Evolutionary conservation across 1,140 invertebrate species (phyloP), one percentile per base, ranked within the genome.

Genomic region (Colletes gigas): DNA sequence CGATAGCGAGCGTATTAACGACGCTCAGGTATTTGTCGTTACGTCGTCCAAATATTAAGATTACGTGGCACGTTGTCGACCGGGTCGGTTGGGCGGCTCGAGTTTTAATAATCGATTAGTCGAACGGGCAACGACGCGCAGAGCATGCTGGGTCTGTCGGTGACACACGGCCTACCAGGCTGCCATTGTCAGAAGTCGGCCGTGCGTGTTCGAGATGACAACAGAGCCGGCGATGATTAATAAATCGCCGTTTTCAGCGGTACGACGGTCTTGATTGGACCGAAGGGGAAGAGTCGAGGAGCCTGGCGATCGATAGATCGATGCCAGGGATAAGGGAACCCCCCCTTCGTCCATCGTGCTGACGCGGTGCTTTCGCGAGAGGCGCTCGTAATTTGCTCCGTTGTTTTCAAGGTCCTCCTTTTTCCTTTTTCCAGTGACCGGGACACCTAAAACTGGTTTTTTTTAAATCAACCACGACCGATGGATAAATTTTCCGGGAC

Each of bases 151-250:
- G 19, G 55, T 73, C 77, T 73, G 77, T 17, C 39, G 41, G 52
- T 79, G 77, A 79, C 77, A 79, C 77, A 73, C 66, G 65, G 57
- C 44, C 66, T 60, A 62, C 21, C 70, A 14, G 21, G 7, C 77
- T 55, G 77, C 77, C 65, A 79, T 79, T 79, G 77, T 79, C 77
- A 79, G 77, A 79, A 79, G 70, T 79, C 70, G 70, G 19, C 77
- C 77, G 69, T 79, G 77, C 77, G 52, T 79, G 77, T 79, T 79
- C 70, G 60, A 65, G 70, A 57, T 66, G 77, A 79, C 77, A 79
- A 19, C 62, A 19, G 10, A 21, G 55, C 54, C 17, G 17, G 10
- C 55, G 55, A 21, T 79, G 60, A 79, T 79, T 79, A 79, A 79
- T 79, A 79, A 79, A 79, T 73, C 60, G 69, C 21, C 41, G 69